Evolutionary conservation across 2,888 invertebrate genomes (phyloP).

Genomic region (Arrhopalites spinosus): DNA sequence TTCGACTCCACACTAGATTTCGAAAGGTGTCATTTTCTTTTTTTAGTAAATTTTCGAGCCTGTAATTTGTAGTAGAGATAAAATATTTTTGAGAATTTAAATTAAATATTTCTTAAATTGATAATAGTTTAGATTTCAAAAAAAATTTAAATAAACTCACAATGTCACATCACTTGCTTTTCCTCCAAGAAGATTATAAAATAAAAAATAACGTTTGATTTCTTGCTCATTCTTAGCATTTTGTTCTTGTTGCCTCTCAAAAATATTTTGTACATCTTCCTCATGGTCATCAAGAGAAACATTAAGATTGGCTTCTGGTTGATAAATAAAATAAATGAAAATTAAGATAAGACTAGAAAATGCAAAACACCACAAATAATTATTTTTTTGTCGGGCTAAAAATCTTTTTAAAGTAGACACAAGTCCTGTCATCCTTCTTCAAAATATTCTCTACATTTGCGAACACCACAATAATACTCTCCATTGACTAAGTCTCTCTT

Average conservation of each 20-base stretch:
- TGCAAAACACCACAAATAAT: too few relatives aligned
- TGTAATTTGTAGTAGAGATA: too few relatives aligned
- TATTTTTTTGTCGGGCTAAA: too few relatives aligned
- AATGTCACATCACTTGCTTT: background rate
- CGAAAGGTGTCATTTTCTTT: background rate
- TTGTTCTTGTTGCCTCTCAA: conserved; percentile 10
- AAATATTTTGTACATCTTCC: conserved; percentile 12
- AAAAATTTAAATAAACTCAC: conserved; percentile 2
- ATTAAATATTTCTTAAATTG: background rate
- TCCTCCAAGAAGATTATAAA: conserved; percentile 20
- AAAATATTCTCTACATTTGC: too few relatives aligned
- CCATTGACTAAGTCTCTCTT: too few relatives aligned
- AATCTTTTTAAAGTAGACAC: too few relatives aligned
- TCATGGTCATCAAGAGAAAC: background rate
- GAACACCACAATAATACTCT: too few relatives aligned
- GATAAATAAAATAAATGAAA: too few relatives aligned
- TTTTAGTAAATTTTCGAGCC: background rate
- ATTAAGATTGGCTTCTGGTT: too few relatives aligned
- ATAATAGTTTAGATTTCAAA: background rate
- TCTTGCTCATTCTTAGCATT: conserved; percentile 4
- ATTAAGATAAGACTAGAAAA: too few relatives aligned
- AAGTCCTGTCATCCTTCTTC: too few relatives aligned
- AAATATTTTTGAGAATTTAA: background rate
- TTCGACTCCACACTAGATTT: background rate
- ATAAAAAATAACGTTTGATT: conserved; percentile 8